Conservation (phyloP, 2,888 invertebrate species). For the Cosmopolites sordidus region DNA sequence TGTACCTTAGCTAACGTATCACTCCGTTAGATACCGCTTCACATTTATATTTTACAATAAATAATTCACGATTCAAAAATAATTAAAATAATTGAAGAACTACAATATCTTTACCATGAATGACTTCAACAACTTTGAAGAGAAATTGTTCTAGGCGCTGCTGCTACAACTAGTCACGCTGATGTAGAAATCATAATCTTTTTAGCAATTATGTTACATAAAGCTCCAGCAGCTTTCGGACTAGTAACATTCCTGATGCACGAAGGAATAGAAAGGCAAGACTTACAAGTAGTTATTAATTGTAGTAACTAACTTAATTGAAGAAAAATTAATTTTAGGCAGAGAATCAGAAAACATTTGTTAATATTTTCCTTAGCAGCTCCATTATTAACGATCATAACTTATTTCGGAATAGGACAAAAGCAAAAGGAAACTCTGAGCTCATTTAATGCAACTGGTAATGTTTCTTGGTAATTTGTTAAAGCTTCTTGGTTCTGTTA, state of each 20-base stretch:
- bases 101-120: too few relatives aligned
- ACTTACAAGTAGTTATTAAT: not conserved
- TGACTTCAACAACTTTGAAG: too few relatives aligned
- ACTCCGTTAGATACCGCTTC: too few relatives aligned
- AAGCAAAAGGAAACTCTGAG: constrained; percentile 87
- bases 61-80: too few relatives aligned
- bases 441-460: constrained; percentile 86
- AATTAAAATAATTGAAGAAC: too few relatives aligned
- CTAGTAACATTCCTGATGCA: constrained; percentile 95
- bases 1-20: too few relatives aligned
- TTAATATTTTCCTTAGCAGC: constrained; percentile 90
- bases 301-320: too few relatives aligned
- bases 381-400: constrained; percentile 82
- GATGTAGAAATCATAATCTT: constrained; percentile 98
- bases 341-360: constrained; percentile 82
- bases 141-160: constrained; percentile 68
- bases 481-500: too few relatives aligned
- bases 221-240: constrained; percentile 98
- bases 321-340: too few relatives aligned
- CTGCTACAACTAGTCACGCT: constrained; percentile 91
- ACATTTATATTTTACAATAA: too few relatives aligned
- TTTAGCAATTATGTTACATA: constrained; percentile 97
- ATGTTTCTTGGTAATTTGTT: too few relatives aligned
- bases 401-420: constrained; percentile 90
- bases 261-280: constrained; percentile 81